These are phyloP conservation scores for Palloptera scutellata DNA, from an alignment of 2,888 invertebrate species.

Conservation along the genomic window DNA sequence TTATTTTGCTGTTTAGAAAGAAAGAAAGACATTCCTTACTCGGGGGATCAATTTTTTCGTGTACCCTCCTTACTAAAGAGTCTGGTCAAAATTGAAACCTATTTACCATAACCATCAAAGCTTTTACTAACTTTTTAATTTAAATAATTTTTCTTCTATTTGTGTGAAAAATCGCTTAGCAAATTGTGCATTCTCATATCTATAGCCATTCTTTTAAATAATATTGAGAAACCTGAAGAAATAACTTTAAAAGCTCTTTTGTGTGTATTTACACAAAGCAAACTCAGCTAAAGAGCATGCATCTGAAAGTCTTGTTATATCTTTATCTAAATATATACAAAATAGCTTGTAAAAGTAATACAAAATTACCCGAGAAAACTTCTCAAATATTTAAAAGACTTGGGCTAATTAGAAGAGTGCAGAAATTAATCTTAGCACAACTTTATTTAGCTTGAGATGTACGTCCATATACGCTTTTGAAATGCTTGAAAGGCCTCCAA, in stretches of 20 bases:
- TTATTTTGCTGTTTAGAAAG: too few species aligned
- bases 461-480: too few species aligned
- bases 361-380: background rate
- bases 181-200: conserved; percentile 15
- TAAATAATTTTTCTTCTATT: conserved; percentile 9
- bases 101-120: too few species aligned
- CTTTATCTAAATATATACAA: conserved; percentile 22
- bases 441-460: background rate
- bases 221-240: background rate
- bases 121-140: background rate
- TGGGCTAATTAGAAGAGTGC: conserved; percentile 5
- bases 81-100: too few species aligned
- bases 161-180: background rate
- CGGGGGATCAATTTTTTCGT: too few species aligned
- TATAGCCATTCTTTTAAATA: conserved; percentile 20
- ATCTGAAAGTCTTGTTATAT: background rate
- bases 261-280: conserved; percentile 18
- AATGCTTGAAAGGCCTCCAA: background rate
- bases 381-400: conserved; percentile 21
- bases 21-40: too few species aligned
- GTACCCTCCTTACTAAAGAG: too few species aligned
- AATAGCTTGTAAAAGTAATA: conserved; percentile 22
- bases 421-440: background rate
- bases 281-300: background rate
- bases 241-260: conserved; percentile 32